phyloP scores from a whole-genome alignment of 2,113 vertebrate species.

The Pelvicachromis taeniatus region DNA sequence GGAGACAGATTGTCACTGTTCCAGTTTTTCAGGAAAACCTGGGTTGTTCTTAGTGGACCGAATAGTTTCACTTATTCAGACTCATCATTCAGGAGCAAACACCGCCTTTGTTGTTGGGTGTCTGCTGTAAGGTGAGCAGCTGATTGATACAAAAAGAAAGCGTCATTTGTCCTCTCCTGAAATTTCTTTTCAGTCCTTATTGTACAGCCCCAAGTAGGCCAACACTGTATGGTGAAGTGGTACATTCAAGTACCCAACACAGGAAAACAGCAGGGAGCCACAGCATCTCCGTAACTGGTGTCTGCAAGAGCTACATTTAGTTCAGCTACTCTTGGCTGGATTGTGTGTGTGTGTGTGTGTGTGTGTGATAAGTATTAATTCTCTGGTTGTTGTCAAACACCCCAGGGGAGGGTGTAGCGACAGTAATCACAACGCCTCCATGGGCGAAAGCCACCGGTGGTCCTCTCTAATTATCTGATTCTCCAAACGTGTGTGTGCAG shows the following conservation, averaged over 20 bases:
- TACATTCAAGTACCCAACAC: not conserved
- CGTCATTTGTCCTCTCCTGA: not conserved
- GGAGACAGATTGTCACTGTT: slow-evolving; percentile 1
- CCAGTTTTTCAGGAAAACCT: not conserved
- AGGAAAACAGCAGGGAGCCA: not conserved
- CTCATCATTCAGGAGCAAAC: not conserved
- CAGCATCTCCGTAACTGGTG: not conserved
- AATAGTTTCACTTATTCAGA: not conserved
- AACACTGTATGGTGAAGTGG: not conserved
- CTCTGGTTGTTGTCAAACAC: slow-evolving; percentile 42
- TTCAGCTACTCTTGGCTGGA: not conserved
- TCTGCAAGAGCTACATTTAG: slow-evolving; percentile 1
- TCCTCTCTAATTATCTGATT: slow-evolving; percentile 65
- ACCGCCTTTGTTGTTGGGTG: not conserved
- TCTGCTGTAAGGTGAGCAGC: not conserved
- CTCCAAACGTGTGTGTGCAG: slow-evolving; percentile 18
- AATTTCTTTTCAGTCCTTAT: not conserved
- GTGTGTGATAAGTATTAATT: slow-evolving; percentile 53
- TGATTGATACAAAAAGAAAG: not conserved
- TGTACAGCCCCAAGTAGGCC: not conserved
- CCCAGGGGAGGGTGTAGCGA: slow-evolving; percentile 60
- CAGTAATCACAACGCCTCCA: slow-evolving; percentile 63
- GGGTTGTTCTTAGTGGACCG: not conserved
- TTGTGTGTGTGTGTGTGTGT: not conserved
- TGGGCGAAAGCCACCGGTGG: slow-evolving; percentile 57